Evolutionary conservation across 2,797 vertebrate genomes (phyloP).

Genomic region (Lagocephalus sceleratus): DNA sequence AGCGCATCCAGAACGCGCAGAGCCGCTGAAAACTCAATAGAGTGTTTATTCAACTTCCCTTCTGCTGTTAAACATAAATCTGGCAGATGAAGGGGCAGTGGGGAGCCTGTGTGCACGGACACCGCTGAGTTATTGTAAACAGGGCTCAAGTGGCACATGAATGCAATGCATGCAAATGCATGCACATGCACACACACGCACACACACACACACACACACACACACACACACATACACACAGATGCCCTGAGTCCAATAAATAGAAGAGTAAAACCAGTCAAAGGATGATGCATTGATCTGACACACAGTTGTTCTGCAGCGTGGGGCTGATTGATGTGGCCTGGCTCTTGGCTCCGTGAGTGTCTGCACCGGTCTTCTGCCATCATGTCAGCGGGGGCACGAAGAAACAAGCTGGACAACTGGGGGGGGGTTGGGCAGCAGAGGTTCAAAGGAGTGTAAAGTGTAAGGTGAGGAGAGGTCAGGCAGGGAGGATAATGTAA

Average conservation of each 20-base stretch:
- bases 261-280: conserved; percentile 44
- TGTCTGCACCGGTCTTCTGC: conserved; percentile 47
- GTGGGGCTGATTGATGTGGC: conserved; percentile 61
- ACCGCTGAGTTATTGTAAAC: no score
- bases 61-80: no score
- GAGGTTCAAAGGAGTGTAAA: conserved; percentile 14
- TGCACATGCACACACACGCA: no score
- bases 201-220: conserved; percentile 19
- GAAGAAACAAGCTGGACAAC: conserved; percentile 34
- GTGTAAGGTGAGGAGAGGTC: conserved; percentile 50
- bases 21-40: no score
- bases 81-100: no score
- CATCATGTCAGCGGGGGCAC: conserved; percentile 51
- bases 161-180: no score
- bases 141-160: no score
- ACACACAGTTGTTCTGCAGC: conserved; percentile 42
- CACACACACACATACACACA: conserved; percentile 18
- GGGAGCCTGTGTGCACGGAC: no score
- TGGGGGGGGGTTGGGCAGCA: conserved; percentile 6
- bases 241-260: conserved; percentile 23
- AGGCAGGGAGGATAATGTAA: conserved; percentile 24
- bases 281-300: conserved; percentile 64
- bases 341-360: conserved; percentile 51
- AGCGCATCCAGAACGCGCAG: no score
- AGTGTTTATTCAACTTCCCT: no score